phyloP scores from a whole-genome alignment of 53 echinoderm and acorn worm species.

The Crossaster papposus region DNA sequence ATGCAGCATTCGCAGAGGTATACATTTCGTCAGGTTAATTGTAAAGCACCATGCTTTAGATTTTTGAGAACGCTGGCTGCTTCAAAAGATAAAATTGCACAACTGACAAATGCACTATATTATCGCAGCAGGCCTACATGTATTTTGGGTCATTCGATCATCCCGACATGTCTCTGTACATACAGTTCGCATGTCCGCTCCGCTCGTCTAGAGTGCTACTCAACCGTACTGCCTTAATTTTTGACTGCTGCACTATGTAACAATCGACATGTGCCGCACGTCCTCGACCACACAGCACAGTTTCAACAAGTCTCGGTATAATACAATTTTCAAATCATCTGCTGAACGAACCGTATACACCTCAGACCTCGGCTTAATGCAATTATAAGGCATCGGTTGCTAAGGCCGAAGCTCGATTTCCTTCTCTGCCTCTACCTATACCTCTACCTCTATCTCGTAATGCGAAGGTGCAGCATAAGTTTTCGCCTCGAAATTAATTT shows the following conservation, averaged over 20 bases:
- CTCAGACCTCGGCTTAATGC: constrained; percentile 18
- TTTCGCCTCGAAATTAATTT: constrained; percentile 49
- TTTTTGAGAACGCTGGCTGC: no score
- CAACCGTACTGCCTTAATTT: not conserved
- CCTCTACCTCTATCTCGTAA: not conserved
- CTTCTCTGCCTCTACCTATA: no score
- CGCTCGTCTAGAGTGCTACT: not conserved
- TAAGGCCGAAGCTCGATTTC: not conserved
- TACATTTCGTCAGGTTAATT: no score
- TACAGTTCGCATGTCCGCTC: not conserved
- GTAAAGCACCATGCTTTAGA: no score
- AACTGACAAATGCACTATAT: no score
- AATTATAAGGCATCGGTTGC: constrained; percentile 52
- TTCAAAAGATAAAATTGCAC: no score
- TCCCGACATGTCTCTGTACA: not conserved
- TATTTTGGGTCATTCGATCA: not conserved
- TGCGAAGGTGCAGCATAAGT: constrained; percentile 22
- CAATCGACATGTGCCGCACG: not conserved
- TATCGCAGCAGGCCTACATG: not conserved
- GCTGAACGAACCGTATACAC: no score
- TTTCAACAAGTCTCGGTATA: constrained; percentile 3
- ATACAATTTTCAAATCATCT: constrained; percentile 7
- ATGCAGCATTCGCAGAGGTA: no score
- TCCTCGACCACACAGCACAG: constrained; percentile 5
- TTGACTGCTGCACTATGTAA: not conserved